Conservation (phyloP, 1,140 invertebrate species). For the Drosophila chauvacae region DNA sequence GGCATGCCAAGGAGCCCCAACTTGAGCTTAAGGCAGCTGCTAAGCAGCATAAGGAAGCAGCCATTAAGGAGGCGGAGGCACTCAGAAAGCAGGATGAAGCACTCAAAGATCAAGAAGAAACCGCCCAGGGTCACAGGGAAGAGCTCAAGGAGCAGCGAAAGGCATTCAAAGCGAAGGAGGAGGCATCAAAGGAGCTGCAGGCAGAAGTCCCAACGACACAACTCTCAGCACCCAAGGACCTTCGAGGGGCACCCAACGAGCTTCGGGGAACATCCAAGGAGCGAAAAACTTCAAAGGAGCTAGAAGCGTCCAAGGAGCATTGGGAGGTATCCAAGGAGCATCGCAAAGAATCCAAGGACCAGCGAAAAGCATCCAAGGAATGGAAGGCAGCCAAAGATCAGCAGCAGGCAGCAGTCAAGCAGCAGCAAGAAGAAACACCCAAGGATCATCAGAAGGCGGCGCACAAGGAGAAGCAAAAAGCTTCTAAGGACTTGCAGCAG, state of each 20-base stretch:
- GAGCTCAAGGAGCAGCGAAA: neutral
- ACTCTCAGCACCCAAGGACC: neutral
- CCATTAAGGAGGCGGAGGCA: neutral
- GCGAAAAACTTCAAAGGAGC: neutral
- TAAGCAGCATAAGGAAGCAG: neutral
- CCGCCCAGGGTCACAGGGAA: neutral
- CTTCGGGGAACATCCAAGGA: neutral
- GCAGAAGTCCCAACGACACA: neutral
- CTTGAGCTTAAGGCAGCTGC: neutral
- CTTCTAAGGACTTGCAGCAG: neutral
- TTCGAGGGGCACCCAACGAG: neutral
- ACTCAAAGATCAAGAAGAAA: neutral
- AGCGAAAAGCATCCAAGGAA: neutral
- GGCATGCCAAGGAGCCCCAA: neutral
- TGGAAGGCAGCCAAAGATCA: neutral
- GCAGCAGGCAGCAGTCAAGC: neutral
- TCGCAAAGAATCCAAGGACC: neutral
- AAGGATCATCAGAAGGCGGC: neutral
- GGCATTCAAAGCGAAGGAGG: neutral
- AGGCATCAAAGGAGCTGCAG: neutral
- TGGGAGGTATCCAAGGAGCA: neutral
- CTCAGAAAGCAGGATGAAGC: neutral
- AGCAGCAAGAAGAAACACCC: slow-evolving; percentile 1
- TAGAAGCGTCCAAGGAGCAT: neutral
- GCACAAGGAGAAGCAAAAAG: neutral